Conservation (phyloP, 37 sponge, comb jelly and placozoan species). For the Corticium candelabrum region DNA sequence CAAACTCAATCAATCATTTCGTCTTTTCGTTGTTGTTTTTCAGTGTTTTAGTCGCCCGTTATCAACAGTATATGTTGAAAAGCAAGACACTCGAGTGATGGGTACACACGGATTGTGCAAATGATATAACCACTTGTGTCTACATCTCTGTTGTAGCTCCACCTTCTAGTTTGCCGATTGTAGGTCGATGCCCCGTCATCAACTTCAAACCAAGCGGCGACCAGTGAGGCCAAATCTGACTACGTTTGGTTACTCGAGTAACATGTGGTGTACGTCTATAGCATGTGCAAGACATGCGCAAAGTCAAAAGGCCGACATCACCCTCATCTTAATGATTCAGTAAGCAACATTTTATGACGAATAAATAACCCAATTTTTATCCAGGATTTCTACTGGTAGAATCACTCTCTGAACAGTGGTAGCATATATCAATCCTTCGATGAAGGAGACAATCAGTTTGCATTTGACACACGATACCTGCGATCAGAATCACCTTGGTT, state of each 20-base stretch:
- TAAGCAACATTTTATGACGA: too few species aligned
- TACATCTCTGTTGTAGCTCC: neutral
- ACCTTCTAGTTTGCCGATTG: neutral
- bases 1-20: neutral
- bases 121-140: neutral
- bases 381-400: too few species aligned
- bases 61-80: neutral
- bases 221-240: too few species aligned
- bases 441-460: too few species aligned
- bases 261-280: too few species aligned
- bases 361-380: too few species aligned
- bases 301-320: too few species aligned
- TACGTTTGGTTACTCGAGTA: too few species aligned
- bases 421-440: too few species aligned
- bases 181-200: neutral
- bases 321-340: too few species aligned
- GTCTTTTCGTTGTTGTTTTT: neutral
- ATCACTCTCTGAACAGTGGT: too few species aligned
- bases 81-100: neutral
- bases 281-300: too few species aligned
- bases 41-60: neutral
- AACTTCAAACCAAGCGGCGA: neutral
- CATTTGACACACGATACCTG: neutral
- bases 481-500: neutral
- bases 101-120: constrained; percentile 2